A percentile compares a stretch with the other conserved stretches of the same genome.
These are phyloP conservation scores for Oxyura jamaicensis DNA, from an alignment of 2,113 vertebrate genomes.

Conservation along the genomic window DNA sequence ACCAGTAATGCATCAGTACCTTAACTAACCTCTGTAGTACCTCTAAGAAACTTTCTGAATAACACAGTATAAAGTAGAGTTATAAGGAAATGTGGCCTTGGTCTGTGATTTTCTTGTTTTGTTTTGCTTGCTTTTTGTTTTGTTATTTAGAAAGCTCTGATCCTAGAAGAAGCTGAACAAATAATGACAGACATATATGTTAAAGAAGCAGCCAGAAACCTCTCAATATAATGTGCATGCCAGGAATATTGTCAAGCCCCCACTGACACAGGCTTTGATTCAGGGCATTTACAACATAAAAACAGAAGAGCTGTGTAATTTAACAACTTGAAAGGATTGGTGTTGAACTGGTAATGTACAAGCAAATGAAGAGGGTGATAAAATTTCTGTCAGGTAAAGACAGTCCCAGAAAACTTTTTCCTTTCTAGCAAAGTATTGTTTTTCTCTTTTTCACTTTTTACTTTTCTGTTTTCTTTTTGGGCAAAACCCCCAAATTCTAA, in stretches of 20 bases:
- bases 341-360: neutral
- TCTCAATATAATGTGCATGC: neutral
- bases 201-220: constrained; percentile 13
- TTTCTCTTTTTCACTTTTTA: fast-evolving
- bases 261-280: constrained; percentile 1
- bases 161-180: constrained; percentile 14
- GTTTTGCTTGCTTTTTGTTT: constrained; percentile 2
- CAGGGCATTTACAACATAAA: neutral
- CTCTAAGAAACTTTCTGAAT: neutral
- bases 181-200: neutral
- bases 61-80: neutral
- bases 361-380: neutral
- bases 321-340: neutral
- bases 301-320: constrained; percentile 6
- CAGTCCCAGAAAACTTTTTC: neutral
- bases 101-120: neutral
- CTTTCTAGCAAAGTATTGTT: neutral
- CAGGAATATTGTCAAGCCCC: neutral
- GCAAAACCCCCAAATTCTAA: neutral
- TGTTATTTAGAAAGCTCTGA: constrained; percentile 3
- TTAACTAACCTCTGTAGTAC: neutral
- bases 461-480: neutral
- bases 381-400: neutral
- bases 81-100: neutral
- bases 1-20: neutral